phyloP scores from a whole-genome alignment of 2,797 vertebrate species.

The Aplochiton taeniatus region DNA sequence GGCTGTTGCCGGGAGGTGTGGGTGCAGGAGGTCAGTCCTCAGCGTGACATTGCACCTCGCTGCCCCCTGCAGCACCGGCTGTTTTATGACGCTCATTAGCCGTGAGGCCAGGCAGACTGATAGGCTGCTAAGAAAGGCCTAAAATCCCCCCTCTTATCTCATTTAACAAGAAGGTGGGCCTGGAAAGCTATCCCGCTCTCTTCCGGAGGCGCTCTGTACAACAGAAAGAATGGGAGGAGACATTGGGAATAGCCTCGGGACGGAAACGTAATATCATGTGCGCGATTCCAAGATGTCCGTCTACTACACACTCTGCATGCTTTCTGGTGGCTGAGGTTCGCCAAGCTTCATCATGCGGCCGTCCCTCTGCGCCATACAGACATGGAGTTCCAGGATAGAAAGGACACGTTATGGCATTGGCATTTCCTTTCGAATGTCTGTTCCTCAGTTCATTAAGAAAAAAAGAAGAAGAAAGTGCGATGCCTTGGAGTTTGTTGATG shows the following conservation, averaged over 20 bases:
- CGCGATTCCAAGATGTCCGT: neutral
- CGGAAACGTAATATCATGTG: slow-evolving; percentile 16
- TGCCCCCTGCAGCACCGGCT: slow-evolving; percentile 27
- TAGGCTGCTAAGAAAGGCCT: neutral
- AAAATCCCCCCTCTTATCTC: too few relatives aligned
- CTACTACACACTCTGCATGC: neutral
- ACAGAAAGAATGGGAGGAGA: slow-evolving; percentile 8
- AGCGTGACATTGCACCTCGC: slow-evolving; percentile 33
- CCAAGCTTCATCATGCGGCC: slow-evolving; percentile 25
- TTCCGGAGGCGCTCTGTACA: slow-evolving; percentile 12
- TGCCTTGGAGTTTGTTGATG: slow-evolving; percentile 13
- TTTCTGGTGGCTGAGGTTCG: slow-evolving; percentile 23
- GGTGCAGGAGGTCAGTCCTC: slow-evolving; percentile 39
- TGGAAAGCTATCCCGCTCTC: neutral
- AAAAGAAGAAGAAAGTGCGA: slow-evolving; percentile 1
- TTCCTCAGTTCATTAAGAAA: slow-evolving; percentile 5
- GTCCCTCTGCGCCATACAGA: slow-evolving; percentile 25
- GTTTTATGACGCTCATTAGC: slow-evolving; percentile 26
- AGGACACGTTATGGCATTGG: slow-evolving; percentile 26
- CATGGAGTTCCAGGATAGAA: slow-evolving; percentile 19
- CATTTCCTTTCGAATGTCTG: slow-evolving; percentile 27
- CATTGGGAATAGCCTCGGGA: slow-evolving; percentile 11
- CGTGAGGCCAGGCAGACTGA: neutral
- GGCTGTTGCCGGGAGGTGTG: slow-evolving; percentile 13
- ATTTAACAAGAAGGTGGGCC: too few relatives aligned